phyloP scores from a whole-genome alignment of 2,113 vertebrate genomes.

The Apteryx mantelli region DNA sequence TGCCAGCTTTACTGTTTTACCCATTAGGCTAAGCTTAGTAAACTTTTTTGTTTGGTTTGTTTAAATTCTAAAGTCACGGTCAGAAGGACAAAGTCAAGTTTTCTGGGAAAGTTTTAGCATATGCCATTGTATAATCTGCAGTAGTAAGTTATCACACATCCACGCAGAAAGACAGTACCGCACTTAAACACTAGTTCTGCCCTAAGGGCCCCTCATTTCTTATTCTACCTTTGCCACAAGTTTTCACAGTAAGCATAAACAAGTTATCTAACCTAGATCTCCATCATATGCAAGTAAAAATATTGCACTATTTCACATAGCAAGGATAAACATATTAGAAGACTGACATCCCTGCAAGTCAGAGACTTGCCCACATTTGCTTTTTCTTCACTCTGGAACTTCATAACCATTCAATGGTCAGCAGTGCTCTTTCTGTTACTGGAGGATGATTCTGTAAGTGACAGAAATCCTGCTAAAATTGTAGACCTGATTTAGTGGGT shows the following conservation, averaged over 20 bases:
- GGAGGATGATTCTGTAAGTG: background rate
- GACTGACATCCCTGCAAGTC: background rate
- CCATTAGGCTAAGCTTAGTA: background rate
- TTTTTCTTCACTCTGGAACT: background rate
- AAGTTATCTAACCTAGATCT: background rate
- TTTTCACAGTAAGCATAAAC: background rate
- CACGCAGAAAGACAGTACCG: background rate
- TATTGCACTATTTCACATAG: background rate
- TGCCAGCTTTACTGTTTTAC: background rate
- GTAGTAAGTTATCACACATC: background rate
- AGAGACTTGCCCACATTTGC: background rate
- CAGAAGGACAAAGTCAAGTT: background rate
- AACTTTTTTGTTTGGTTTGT: background rate
- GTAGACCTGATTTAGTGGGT: background rate
- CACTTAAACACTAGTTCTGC: background rate
- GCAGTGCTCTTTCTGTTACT: background rate
- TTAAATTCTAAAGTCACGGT: background rate
- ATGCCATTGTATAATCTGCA: background rate
- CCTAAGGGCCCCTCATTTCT: too few relatives aligned
- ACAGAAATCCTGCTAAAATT: background rate
- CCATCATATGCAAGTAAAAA: background rate
- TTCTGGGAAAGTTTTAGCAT: background rate
- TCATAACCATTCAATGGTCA: background rate
- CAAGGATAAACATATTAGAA: background rate
- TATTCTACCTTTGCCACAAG: background rate